Base-by-base conservation (phyloP, 2,797 vertebrate genomes). In the Enteromius treurensis region DNA sequence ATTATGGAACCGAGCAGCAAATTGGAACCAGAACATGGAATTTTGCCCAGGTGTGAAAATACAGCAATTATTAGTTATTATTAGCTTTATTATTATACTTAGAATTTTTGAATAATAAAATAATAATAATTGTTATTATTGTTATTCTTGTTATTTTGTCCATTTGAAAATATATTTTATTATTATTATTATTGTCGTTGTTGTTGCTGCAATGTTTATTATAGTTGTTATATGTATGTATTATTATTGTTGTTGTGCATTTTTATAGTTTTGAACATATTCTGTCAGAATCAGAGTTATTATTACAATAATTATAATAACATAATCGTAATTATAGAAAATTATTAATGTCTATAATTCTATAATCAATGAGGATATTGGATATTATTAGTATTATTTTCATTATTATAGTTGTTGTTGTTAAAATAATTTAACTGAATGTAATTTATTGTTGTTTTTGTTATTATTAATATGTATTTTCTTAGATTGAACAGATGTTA, bases 1-100 rank as follows among this genome's bases (percentile, higher is more conserved):
- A 97, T 89, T 97, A 97, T 0, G 97, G 97, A 82, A 97, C 95
- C 0, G 88, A 96, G 77, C 60, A 91, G 1, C 97, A 98, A 87
- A 97, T 97, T 53, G 95, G 93, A 1, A 92, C 86, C 53, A 91
- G 95, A 29, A 94, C 95, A 0, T 98, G 97, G 97, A 94, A 95
- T 91, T 97, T 95, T 0, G 97, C 96, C 21, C 97, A 98, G 95
- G 97, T 97, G 75, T 40, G 84, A 4, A 51, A 4, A 69, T 15
- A 32, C 62, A 34, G 9, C 0, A 2, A 74, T 2, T 1, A 45
- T 13, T 45, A 2, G 0, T 6, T 32, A 47, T 47, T 47, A 55
- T 55, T 69, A 15, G 26, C 47, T 14, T 64, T 29, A 71, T 29
- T 51, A 64, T 11, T 29, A 71, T 17, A 32, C 2, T 29, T 64